A percentile compares a stretch with the other conserved stretches of the same genome.
These are phyloP conservation scores for Protosalanx chinensis DNA, from an alignment of 2,797 vertebrate species.

Conservation along the genomic window DNA sequence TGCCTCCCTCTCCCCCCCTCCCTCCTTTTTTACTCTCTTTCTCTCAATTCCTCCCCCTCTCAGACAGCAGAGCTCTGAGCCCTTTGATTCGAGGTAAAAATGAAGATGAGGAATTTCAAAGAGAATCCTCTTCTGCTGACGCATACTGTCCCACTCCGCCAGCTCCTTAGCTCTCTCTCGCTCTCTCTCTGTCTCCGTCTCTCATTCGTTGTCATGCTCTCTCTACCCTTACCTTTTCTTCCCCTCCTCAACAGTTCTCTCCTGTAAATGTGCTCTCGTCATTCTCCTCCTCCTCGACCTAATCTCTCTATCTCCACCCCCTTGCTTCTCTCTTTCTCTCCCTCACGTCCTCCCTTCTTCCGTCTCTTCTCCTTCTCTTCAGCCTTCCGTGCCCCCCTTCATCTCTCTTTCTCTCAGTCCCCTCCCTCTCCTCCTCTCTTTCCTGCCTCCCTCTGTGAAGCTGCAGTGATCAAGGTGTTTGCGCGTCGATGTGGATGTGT, in stretches of 20 bases:
- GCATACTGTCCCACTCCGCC: constrained; percentile 62
- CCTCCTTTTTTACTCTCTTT: constrained; percentile 28
- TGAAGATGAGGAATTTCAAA: constrained; percentile 74
- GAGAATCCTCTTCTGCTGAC: constrained; percentile 70
- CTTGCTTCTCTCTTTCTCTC: constrained; percentile 24
- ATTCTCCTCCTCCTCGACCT: constrained; percentile 36
- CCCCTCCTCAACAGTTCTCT: constrained; percentile 19
- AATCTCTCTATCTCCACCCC: constrained; percentile 6
- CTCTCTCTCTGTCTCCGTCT: constrained; percentile 39
- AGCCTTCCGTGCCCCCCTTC: constrained; percentile 36
- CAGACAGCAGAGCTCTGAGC: constrained; percentile 60
- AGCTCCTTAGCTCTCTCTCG: constrained; percentile 52
- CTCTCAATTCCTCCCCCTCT: constrained; percentile 44
- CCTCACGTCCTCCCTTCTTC: constrained; percentile 52
- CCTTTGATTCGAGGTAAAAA: constrained; percentile 73
- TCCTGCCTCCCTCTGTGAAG: constrained; percentile 43
- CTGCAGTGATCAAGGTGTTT: constrained; percentile 56
- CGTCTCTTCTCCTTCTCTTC: constrained; percentile 19
- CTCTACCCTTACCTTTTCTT: constrained; percentile 32
- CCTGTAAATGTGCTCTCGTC: constrained; percentile 28
- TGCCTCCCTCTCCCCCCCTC: constrained; percentile 30
- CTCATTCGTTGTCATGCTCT: constrained; percentile 28
- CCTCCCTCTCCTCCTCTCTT: constrained; percentile 27
- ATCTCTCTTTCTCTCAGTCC: constrained; percentile 40
- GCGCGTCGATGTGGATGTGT: constrained; percentile 62